Base-by-base conservation (phyloP, 2,113 vertebrate species). In the Sinocyclocheilus anshuiensis region DNA sequence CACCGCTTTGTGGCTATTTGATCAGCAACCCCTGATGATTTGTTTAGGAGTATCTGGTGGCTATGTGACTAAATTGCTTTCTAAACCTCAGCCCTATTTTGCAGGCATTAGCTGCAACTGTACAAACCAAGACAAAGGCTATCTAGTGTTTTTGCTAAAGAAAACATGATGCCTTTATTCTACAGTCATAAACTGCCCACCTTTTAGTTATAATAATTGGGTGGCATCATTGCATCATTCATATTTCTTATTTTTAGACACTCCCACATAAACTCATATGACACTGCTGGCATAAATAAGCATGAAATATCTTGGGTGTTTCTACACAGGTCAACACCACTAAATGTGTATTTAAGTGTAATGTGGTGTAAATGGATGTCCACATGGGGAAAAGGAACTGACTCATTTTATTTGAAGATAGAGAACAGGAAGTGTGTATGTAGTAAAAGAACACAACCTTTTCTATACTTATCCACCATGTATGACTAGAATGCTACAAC, bases 401-500 rank as follows among this genome's bases (percentile, higher is more conserved):
- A 93, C 91, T 92, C 91, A 90, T 93, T 94, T 94, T 84, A 83
- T 94, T 94, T 94, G 94, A 93, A 94, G 94, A 95, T 94, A 94
- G 94, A 94, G 93, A 92, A 94, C 93, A 94, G 94, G 94, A 95
- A 94, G 93, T 72, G 83, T 81, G 76, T 39, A 33, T n/a, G 33
- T 18, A 79, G 50, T n/a, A 22, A 77, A 77, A 77, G 13, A 42
- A 22, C 1, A 67, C 1, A 16, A 77, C 29, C 12, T 24, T 6
- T 53, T 29, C 48, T 77, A 26, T 77, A 26, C n/a, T 77, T 77
- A 29, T 77, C 75, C 6, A 1, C 6, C 6, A 26, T 53, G 33
- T 20, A 33, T 39, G 39, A 33, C 65, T 75, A 9, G 9, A 45
- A n/a, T 15, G 7, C 65, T 69, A 36, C 16, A 18, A 9, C 67